phyloP scores from a whole-genome alignment of 1,140 invertebrate genomes.

The Neodiprion lecontei region DNA sequence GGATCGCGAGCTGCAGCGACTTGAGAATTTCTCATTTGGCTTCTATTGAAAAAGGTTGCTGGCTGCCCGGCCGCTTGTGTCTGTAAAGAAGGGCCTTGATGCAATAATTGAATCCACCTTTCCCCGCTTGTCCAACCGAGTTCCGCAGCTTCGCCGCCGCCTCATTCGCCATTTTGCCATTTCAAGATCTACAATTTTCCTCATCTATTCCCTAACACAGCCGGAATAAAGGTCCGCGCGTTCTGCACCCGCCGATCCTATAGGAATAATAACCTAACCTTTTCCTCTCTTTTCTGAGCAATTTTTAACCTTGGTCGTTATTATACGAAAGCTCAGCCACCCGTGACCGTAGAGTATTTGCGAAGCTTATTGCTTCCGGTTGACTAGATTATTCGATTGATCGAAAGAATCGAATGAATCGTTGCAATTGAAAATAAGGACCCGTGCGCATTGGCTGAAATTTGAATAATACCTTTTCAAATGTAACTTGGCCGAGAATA shows the following conservation, averaged over 20 bases:
- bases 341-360: not conserved
- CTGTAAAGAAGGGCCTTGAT: not conserved
- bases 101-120: conserved; percentile 7
- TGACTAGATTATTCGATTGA: conserved; percentile 5
- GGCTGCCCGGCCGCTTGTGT: too few relatives aligned
- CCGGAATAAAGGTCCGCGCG: too few relatives aligned
- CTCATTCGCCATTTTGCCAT: not conserved
- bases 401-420: not conserved
- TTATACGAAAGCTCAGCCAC: not conserved
- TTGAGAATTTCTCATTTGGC: not conserved
- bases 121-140: not conserved
- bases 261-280: too few relatives aligned
- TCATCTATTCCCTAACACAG: too few relatives aligned
- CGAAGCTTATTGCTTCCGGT: conserved; percentile 4
- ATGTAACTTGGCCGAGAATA: too few relatives aligned
- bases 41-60: not conserved
- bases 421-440: too few relatives aligned
- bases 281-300: not conserved
- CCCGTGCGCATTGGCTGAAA: too few relatives aligned
- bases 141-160: not conserved
- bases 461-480: too few relatives aligned
- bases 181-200: too few relatives aligned
- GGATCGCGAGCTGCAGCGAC: not conserved
- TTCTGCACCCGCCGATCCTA: too few relatives aligned
- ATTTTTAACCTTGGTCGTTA: not conserved